Percentiles rank a stretch among this genome's conserved stretches.
Evolutionary conservation across 2,888 invertebrate species (phyloP).

Genomic region (Apotomis capreana): DNA sequence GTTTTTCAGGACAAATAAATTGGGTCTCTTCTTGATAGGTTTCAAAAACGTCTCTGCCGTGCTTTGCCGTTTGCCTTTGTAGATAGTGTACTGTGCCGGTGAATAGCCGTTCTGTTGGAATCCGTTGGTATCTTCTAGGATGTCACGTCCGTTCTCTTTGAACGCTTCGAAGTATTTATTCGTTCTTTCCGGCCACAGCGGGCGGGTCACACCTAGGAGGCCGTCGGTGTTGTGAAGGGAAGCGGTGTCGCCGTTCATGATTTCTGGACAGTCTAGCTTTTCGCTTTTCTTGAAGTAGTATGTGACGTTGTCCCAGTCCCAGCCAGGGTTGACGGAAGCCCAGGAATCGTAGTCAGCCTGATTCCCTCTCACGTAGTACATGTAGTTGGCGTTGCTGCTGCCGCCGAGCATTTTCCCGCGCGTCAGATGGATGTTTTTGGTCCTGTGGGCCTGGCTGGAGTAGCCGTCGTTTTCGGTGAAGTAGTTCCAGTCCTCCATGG

Average conservation of each 20-base stretch:
- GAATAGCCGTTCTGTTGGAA: slow-evolving; percentile 55
- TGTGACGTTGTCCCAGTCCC: slow-evolving; percentile 82
- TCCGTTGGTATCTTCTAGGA: slow-evolving; percentile 56
- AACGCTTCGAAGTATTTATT: slow-evolving; percentile 52
- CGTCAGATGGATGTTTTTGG: slow-evolving; percentile 55
- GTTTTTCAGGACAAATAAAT: slow-evolving; percentile 59
- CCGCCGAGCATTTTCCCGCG: slow-evolving; percentile 85
- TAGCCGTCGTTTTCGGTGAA: slow-evolving; percentile 20
- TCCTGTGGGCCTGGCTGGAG: slow-evolving; percentile 23
- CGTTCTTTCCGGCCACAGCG: neutral
- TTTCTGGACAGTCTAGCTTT: slow-evolving; percentile 14
- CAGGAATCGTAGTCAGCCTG: slow-evolving; percentile 81
- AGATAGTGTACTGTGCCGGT: slow-evolving; percentile 51
- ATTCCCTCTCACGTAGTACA: slow-evolving; percentile 84
- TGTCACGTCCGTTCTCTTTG: slow-evolving; percentile 53
- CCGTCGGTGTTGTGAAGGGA: slow-evolving; percentile 55
- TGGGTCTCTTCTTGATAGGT: slow-evolving; percentile 56
- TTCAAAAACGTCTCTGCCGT: slow-evolving; percentile 55
- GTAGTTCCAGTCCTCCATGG: slow-evolving; percentile 27
- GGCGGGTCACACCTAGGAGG: slow-evolving; percentile 64
- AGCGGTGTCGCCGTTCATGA: slow-evolving; percentile 21
- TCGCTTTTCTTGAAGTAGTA: slow-evolving; percentile 41
- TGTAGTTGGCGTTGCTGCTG: slow-evolving; percentile 81
- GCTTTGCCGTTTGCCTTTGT: slow-evolving; percentile 48
- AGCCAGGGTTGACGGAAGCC: slow-evolving; percentile 70